Percentiles rank a stretch among this genome's conserved stretches.
Conservation (phyloP, 2,888 invertebrate genomes). For the Lathronympha strigana region DNA sequence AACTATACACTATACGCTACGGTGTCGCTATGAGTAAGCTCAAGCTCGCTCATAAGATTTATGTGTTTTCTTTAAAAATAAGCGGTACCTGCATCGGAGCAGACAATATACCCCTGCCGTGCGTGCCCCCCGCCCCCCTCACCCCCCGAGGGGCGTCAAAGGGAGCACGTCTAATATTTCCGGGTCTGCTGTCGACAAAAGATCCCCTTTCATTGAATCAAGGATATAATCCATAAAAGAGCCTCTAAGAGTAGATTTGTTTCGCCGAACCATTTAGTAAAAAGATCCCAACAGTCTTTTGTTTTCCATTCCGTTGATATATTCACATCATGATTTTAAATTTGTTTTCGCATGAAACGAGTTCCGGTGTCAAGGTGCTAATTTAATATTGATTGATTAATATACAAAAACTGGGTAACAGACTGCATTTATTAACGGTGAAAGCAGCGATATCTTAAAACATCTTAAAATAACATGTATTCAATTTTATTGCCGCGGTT, state of each 20-base stretch:
- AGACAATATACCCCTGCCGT: constrained; percentile 40
- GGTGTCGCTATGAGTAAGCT: constrained; percentile 15
- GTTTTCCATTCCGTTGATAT: constrained; percentile 46
- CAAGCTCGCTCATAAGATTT: constrained; percentile 30
- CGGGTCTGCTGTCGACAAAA: constrained; percentile 68
- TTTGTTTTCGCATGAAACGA: constrained; percentile 44
- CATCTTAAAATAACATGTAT: constrained; percentile 40
- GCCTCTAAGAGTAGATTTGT: constrained; percentile 68
- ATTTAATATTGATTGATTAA: constrained; percentile 36
- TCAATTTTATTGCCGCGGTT: constrained; percentile 29
- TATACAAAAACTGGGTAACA: constrained; percentile 22
- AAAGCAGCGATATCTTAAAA: constrained; percentile 24
- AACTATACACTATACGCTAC: constrained; percentile 24
- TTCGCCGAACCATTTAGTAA: constrained; percentile 58
- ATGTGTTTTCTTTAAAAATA: constrained; percentile 39
- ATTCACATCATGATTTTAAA: constrained; percentile 43
- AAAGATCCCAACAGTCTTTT: constrained; percentile 43
- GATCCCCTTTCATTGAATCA: constrained; percentile 72
- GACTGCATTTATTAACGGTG: constrained; percentile 33
- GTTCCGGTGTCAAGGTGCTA: constrained; percentile 38
- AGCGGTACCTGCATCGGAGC: constrained; percentile 37
- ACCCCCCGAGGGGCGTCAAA: constrained; percentile 48
- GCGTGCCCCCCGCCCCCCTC: constrained; percentile 43
- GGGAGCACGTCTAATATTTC: constrained; percentile 63
- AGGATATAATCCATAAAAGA: constrained; percentile 70